Evolutionary conservation across 2,888 invertebrate genomes (phyloP), one percentile per base, ranked within the genome.

Genomic region (Ethmia dodecea): DNA sequence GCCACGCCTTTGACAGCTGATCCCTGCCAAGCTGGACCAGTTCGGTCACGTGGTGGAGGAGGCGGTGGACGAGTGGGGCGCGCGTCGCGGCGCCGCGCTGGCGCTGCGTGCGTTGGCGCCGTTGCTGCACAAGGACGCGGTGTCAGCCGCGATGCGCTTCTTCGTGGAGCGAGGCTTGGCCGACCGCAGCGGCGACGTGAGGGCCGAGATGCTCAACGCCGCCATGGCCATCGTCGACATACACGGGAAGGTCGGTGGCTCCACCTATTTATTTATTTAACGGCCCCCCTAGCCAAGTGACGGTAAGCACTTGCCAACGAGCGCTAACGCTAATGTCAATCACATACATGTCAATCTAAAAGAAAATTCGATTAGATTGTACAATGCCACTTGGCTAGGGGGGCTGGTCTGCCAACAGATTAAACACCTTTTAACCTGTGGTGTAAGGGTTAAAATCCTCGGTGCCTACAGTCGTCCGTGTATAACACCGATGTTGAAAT

Each of bases 141-240:
- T 97, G 33, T 88, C 91, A 5, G 84, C 78, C 48, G 87, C 94
- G 28, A 91, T 94, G 55, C 89, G 91, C 49, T 96, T 96, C 77
- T 94, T 95, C 77, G 97, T 99, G 25, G 90, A 93, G 3, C 90
- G 90, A 34, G 96, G 94, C 0, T 88, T 99, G 27, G 93, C 93
- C 1, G 99, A 99, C 86, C 88, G 97, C 13, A 90, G 92, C 65
- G 90, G 92, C 49, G 86, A 88, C 24, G 96, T 97, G 12, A 90
- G 97, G 35, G 93, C 92, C 14, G 92, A 95, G 71, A 98, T 99
- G 98, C 87, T 98, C 37, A 92, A 92, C 45, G 97, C 98, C 9
- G 98, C 98, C n/a, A 89, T 97, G 48, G 93, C 93, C 31, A 91
- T 95, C 40, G 95, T 99, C 2, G 94, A 97, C 65, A 84, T 94